phyloP scores from a whole-genome alignment of 2,113 vertebrate genomes.

The Catharus bicknelli region DNA sequence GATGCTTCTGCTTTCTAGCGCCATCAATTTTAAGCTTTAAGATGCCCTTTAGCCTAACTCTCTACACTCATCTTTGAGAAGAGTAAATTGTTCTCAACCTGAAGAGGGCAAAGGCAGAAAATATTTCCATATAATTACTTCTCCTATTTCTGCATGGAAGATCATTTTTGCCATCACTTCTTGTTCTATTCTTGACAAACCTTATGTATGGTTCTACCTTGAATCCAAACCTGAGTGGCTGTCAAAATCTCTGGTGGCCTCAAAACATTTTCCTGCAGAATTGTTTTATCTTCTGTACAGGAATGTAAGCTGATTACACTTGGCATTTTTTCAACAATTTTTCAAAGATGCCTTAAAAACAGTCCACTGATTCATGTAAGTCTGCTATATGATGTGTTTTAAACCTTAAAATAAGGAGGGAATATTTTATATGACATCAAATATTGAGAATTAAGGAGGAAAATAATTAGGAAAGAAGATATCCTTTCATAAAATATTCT shows the following conservation, averaged over 20 bases:
- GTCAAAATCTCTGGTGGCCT: neutral
- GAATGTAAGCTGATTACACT: neutral
- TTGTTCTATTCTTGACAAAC: neutral
- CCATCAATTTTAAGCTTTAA: neutral
- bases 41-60: neutral
- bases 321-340: neutral
- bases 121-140: neutral
- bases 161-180: neutral
- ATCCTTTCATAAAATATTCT: neutral
- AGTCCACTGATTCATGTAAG: neutral
- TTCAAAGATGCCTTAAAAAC: neutral
- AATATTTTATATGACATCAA: neutral
- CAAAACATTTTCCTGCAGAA: neutral
- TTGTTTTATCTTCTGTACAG: neutral
- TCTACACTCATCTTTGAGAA: neutral
- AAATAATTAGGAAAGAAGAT: neutral
- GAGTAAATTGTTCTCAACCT: neutral
- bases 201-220: neutral
- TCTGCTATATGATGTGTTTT: neutral
- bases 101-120: neutral
- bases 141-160: neutral
- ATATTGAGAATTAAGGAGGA: neutral
- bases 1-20: neutral
- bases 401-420: neutral
- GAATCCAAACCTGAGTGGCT: neutral